phyloP scores from a whole-genome alignment of 2,113 vertebrate genomes.

The Raphicerus campestris region DNA sequence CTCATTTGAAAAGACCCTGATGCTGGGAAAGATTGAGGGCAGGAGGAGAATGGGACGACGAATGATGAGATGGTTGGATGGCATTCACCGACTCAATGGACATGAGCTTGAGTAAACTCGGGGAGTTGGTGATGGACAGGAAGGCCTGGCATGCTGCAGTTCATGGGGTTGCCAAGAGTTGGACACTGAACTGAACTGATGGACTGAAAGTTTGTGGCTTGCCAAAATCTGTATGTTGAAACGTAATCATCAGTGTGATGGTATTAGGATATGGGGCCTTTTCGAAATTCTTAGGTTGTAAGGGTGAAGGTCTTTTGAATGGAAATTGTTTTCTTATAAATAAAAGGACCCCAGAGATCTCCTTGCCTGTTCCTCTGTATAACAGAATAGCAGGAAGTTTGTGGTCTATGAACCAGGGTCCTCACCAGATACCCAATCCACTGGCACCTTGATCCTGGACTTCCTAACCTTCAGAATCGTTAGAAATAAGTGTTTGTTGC shows the following conservation, averaged over 20 bases:
- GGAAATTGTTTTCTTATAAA: not conserved
- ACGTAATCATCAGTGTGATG: not conserved
- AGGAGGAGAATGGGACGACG: no score
- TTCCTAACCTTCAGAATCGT: not conserved
- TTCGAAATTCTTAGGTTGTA: not conserved
- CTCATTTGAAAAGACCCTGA: no score
- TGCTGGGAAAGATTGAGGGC: no score
- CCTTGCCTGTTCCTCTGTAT: not conserved
- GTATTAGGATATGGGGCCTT: not conserved
- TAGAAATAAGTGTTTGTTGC: not conserved
- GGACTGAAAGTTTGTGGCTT: not conserved
- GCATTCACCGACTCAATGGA: no score
- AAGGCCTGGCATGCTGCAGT: fast-evolving
- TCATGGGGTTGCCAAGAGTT: no score
- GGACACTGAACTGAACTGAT: not conserved
- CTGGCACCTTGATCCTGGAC: not conserved
- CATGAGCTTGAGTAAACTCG: no score
- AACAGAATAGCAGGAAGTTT: not conserved
- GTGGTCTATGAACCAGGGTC: not conserved
- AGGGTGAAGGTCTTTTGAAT: not conserved
- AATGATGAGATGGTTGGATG: no score
- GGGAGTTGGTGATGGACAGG: no score
- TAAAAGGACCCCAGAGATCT: not conserved
- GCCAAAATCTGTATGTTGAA: not conserved
- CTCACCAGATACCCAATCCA: not conserved